Conservation (phyloP, 2,113 vertebrate genomes). For the Erinaceus europaeus region DNA sequence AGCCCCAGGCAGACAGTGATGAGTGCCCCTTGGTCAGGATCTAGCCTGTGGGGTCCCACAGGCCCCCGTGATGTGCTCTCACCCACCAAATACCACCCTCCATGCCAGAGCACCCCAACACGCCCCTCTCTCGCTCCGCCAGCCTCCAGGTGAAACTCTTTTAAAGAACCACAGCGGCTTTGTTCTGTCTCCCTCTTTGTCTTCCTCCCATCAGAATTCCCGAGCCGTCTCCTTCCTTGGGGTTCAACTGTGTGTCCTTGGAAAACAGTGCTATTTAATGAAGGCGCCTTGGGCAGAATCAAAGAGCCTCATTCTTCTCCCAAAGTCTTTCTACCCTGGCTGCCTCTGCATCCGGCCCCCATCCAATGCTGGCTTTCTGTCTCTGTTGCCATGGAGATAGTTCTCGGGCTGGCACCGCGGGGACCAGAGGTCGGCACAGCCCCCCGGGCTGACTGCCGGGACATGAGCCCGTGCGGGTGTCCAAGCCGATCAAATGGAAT, state of each 20-base stretch:
- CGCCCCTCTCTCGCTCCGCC: background rate
- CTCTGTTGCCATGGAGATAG: constrained; percentile 76
- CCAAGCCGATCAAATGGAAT: constrained; percentile 43
- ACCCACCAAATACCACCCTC: too few species aligned
- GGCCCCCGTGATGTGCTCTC: too few species aligned
- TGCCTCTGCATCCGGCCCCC: constrained; percentile 39
- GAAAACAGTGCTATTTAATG: constrained; percentile 54
- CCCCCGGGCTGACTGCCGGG: constrained; percentile 2
- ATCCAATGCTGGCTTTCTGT: constrained; percentile 29
- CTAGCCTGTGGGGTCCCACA: background rate
- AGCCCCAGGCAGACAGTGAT: accelerated
- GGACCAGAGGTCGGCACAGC: constrained; percentile 45
- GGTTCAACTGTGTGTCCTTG: constrained; percentile 44
- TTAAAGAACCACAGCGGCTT: background rate
- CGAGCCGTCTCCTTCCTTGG: constrained; percentile 7
- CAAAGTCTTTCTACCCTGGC: constrained; percentile 42
- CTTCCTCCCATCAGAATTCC: background rate
- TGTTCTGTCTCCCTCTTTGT: background rate
- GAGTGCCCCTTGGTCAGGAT: background rate
- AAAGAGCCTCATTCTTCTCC: constrained; percentile 60
- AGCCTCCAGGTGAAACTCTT: background rate
- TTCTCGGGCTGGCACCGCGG: background rate
- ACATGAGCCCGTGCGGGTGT: background rate
- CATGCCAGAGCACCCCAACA: accelerated
- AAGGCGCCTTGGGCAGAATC: constrained; percentile 53